Evolutionary conservation across 2,888 invertebrate genomes (phyloP), one percentile per base, ranked within the genome.

Genomic region (Gandaritis pyraliata): DNA sequence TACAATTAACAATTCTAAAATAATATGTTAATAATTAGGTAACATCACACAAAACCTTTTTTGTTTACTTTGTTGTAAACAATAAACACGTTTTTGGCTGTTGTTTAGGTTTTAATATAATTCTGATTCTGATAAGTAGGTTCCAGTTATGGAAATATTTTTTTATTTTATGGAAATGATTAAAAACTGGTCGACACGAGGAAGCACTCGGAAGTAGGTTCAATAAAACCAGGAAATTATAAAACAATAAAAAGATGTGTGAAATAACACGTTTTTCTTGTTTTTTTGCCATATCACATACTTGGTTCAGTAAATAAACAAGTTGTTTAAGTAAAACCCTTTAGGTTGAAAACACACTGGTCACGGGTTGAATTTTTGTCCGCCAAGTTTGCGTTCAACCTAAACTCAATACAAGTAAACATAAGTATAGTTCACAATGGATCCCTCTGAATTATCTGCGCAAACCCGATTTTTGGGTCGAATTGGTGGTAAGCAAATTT

Each of bases 91-190:
- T 61, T 61, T 52, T 61, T 57, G 16, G n/a, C 30, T 56, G 30
- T 38, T 48, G 10, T 12, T 4, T 55, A 46, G 36, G 54, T 47
- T 29, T 57, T 45, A 50, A 45, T 29, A 15, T 11, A 33, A 46
- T 15, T 15, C 18, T 18, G 23, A 38, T n/a, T 29, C 18, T 18
- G 23, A 38, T n/a, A 15, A 55, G n/a, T 39, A 2, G 10, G 10
- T 29, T 49, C 60, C 11, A 41, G 51, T 47, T 61, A 61, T 61
- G 46, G 38, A 61, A 56, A 55, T 59, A 23, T 38, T 36, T 33
- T 23, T 41, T 12, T 41, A 16, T 30, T 5, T 16, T 33, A 57
- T 58, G 50, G 45, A 51, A 57, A 45, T 50, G 13, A 45, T 18
- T 45, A 38, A 23, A 29, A 51, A 50, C 29, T 39, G 30, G 58